Evolutionary conservation across 2,888 invertebrate species (phyloP).

Genomic region (Melikaiella ostensackeni): DNA sequence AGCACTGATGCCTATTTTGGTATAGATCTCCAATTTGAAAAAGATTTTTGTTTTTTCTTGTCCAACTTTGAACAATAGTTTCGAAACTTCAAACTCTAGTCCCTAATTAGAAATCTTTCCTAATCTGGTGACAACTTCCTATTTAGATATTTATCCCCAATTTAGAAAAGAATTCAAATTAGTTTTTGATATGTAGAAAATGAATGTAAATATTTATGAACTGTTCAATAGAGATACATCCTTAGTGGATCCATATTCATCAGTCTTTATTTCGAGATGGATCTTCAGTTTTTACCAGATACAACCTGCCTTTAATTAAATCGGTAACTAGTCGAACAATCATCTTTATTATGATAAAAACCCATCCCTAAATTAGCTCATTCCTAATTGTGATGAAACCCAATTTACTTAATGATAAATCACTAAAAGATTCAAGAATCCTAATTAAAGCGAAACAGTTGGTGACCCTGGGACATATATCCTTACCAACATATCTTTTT

Average conservation of each 20-base stretch:
- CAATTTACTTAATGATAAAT: background rate
- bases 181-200: background rate
- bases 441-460: background rate
- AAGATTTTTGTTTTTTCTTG: too few species aligned
- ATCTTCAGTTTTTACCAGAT: background rate
- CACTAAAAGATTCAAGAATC: conserved; percentile 14
- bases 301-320: background rate
- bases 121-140: background rate
- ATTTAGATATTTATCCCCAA: background rate
- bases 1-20: too few species aligned
- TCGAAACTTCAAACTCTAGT: too few species aligned
- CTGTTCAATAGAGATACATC: too few species aligned
- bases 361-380: background rate
- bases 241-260: too few species aligned
- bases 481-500: conserved; percentile 31
- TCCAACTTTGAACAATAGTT: too few species aligned
- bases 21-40: too few species aligned
- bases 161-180: background rate
- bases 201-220: too few species aligned
- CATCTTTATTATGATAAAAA: background rate
- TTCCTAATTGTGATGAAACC: background rate
- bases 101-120: too few species aligned
- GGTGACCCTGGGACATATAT: conserved; percentile 7
- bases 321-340: background rate
- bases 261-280: too few species aligned